phyloP scores from a whole-genome alignment of 2,888 invertebrate species.

The Andrena camellia region DNA sequence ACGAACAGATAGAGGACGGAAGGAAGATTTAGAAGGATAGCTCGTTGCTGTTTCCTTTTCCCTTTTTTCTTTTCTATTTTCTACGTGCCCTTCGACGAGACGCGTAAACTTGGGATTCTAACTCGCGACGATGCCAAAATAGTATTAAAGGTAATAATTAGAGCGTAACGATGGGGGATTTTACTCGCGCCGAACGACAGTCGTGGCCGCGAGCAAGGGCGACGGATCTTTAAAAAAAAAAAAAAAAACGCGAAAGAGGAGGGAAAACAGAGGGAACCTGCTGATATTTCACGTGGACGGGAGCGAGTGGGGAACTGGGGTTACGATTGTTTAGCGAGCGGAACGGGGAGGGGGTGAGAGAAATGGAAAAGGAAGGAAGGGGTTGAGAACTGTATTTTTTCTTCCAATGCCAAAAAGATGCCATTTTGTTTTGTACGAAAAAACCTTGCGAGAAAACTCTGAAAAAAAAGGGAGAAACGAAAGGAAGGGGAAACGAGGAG shows the following conservation, averaged over 20 bases:
- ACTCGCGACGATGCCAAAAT: slow-evolving; percentile 84
- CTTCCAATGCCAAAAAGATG: slow-evolving; percentile 85
- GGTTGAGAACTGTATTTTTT: slow-evolving; percentile 84
- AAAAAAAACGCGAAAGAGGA: neutral
- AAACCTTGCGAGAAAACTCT: slow-evolving; percentile 77
- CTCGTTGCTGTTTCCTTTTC: slow-evolving; percentile 60
- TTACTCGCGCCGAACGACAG: slow-evolving; percentile 69
- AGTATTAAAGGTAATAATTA: slow-evolving; percentile 84
- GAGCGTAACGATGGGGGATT: slow-evolving; percentile 75
- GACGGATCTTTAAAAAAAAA: neutral
- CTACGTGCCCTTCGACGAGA: slow-evolving; percentile 1
- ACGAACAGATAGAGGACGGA: slow-evolving; percentile 13
- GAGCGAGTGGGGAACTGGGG: neutral
- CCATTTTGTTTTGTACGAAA: slow-evolving; percentile 84
- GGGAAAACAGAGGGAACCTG: neutral
- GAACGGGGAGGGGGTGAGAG: slow-evolving; percentile 60
- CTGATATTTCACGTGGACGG: neutral
- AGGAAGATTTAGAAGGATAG: neutral
- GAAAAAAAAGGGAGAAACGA: slow-evolving; percentile 70
- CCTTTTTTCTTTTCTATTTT: slow-evolving; percentile 23
- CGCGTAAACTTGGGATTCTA: slow-evolving; percentile 56
- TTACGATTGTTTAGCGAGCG: slow-evolving; percentile 49
- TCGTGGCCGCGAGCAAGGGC: neutral
- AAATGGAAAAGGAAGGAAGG: slow-evolving; percentile 71
- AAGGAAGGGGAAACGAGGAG: slow-evolving; percentile 3